Percentiles rank a stretch among this genome's conserved stretches.
These are phyloP conservation scores for Bovichtus diacanthus DNA, from an alignment of 2,797 vertebrate genomes.

Conservation along the genomic window DNA sequence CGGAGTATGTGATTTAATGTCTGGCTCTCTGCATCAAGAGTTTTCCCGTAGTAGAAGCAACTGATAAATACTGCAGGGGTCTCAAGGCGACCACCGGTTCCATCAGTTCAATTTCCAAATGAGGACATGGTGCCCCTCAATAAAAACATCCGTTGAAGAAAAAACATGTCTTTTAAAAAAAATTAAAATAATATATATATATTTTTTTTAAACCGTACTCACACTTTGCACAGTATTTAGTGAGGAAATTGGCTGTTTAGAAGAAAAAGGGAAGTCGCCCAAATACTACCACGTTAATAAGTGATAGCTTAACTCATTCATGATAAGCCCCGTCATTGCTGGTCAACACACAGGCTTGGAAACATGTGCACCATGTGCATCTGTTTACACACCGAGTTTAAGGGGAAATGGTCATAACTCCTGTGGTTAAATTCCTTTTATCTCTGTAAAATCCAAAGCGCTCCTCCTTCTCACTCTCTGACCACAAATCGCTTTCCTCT, in stretches of 20 bases:
- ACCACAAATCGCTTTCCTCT: conserved; percentile 71
- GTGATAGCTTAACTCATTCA: conserved; percentile 14
- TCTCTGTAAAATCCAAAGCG: conserved; percentile 16
- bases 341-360: background rate
- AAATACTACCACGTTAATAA: background rate
- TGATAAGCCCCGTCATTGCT: conserved; percentile 1
- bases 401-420: conserved; percentile 21
- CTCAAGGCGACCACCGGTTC: background rate
- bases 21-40: background rate
- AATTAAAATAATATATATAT: no score
- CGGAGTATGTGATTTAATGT: background rate
- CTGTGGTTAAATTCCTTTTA: conserved; percentile 18
- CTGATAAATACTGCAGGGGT: background rate
- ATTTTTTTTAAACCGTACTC: no score
- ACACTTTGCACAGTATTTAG: background rate
- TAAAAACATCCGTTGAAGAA: background rate
- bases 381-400: conserved; percentile 63
- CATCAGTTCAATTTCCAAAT: background rate
- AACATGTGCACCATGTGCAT: conserved; percentile 55
- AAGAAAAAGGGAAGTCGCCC: background rate
- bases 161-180: no score
- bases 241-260: background rate
- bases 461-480: conserved; percentile 53
- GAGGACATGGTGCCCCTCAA: background rate
- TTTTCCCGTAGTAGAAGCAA: background rate